Base-by-base conservation (phyloP, 2,888 invertebrate species). In the Limnephilus lunatus region DNA sequence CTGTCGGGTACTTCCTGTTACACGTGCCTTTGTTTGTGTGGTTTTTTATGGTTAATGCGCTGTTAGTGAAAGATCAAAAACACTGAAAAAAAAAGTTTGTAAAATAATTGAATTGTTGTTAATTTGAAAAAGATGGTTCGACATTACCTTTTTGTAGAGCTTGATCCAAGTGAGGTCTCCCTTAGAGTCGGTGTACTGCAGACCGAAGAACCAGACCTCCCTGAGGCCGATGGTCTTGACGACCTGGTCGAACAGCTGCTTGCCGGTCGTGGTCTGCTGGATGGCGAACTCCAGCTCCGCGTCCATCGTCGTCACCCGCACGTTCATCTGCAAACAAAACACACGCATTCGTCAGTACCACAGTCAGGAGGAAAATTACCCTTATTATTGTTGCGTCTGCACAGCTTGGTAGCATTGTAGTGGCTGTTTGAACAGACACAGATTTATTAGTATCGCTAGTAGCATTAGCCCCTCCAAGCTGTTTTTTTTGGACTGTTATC, bases 201-300 rank as follows among this genome's bases (percentile, higher is more conserved):
- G 97, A 93, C 99, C 99, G 96, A 99, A 99, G 97, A 99, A 99
- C 99, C 99, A 99, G 94, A 99, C 99, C 96, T 99, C 99, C 94
- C 99, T 97, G 91, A 99, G 97, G 94, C 99, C 99, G 95, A 99
- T 99, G 94, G 99, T 99, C 97, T 99, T 99, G 94, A 99, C 99
- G 94, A 99, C 99, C 97, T 99, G 99, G 96, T 99, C 99, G 96
- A 99, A 99, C 94, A 99, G 97, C 96, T 99, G 99, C 96, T 99
- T 99, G 95, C 99, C 99, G 94, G 99, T 99, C 94, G 99, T 99
- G 95, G 98, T 99, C 95, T 98, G 98, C 97, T 99, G 99, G 97
- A 99, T 99, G 96, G 99, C 99, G 97, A 99, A 99, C 97, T 99
- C 99, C 98, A 99, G 97, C 97, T 99, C 99, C 96, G 99, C 99